These are phyloP conservation scores for Periparus ater DNA, from an alignment of 2,797 vertebrate species.

Conservation along the genomic window DNA sequence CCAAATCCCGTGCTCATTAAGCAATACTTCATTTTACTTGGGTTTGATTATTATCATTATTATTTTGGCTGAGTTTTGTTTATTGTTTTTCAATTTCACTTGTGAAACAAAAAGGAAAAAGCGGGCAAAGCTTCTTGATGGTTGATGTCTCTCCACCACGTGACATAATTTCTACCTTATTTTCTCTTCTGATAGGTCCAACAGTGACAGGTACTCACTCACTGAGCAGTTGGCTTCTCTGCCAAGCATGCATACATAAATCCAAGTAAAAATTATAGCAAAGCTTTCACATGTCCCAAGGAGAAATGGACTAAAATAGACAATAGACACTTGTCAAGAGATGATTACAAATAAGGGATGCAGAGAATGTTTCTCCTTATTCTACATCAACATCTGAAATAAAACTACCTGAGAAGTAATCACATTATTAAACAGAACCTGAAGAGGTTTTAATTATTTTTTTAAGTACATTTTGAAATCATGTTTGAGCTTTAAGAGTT, in stretches of 20 bases:
- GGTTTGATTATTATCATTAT: neutral
- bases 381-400: neutral
- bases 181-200: neutral
- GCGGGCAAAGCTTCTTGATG: neutral
- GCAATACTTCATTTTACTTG: neutral
- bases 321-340: neutral
- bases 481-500: slow-evolving; percentile 9
- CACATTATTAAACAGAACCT: neutral
- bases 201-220: neutral
- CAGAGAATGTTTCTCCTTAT: neutral
- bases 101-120: neutral
- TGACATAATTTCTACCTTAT: neutral
- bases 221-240: neutral
- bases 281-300: neutral
- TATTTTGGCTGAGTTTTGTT: neutral
- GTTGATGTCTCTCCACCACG: neutral
- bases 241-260: neutral
- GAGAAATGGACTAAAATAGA: neutral
- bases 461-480: slow-evolving; percentile 8
- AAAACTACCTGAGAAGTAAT: neutral
- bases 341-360: neutral
- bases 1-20: neutral
- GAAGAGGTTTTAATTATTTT: neutral
- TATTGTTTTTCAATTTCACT: neutral
- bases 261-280: neutral